phyloP scores from a whole-genome alignment of 2,888 invertebrate species.

The Harmothoe impar region DNA sequence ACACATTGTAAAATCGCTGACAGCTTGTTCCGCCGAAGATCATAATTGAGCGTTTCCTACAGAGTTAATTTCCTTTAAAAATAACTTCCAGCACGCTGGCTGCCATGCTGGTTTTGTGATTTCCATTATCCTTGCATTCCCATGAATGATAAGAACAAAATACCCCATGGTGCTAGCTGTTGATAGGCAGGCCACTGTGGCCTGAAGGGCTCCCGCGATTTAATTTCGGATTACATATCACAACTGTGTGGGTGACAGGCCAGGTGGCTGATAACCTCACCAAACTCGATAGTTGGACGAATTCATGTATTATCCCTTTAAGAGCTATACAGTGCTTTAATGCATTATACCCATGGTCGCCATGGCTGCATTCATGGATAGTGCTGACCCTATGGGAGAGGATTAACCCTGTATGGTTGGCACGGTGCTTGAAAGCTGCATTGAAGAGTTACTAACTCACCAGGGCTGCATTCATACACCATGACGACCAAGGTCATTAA shows the following conservation, averaged over 20 bases:
- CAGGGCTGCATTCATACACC: no score
- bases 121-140: constrained; percentile 6
- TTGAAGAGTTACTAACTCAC: no score
- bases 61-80: background rate
- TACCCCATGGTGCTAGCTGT: constrained; percentile 33
- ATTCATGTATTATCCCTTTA: no score
- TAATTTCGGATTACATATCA: background rate
- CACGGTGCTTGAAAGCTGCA: no score
- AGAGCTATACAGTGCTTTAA: no score
- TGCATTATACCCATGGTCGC: no score
- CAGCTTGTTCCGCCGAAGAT: background rate
- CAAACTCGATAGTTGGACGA: background rate
- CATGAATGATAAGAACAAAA: background rate
- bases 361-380: no score
- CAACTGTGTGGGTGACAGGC: background rate
- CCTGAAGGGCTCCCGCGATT: background rate
- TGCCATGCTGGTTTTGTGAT: constrained; percentile 23
- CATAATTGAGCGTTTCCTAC: background rate
- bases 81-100: background rate
- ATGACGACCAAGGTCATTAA: no score
- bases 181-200: constrained; percentile 13
- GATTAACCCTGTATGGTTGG: no score
- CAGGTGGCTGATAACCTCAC: background rate
- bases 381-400: no score
- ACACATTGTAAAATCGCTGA: background rate